Evolutionary conservation across 2,113 vertebrate species (phyloP).

Genomic region (Eubucco bourcierii): DNA sequence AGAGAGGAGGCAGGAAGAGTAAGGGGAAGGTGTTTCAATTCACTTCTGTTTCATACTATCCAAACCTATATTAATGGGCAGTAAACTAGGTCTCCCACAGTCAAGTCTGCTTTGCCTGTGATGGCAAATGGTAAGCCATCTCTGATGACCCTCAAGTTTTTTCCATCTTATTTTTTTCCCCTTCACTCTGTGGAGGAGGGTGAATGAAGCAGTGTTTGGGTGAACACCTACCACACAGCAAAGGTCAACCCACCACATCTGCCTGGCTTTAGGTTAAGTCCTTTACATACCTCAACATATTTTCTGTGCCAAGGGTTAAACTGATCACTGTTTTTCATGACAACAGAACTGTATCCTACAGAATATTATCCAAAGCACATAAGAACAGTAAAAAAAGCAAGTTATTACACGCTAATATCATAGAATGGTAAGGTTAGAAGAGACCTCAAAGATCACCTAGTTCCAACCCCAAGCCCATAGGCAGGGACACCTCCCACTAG

Average conservation of each 20-base stretch:
- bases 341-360: neutral
- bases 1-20: fast-evolving
- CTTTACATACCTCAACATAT: too few relatives aligned
- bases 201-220: fast-evolving
- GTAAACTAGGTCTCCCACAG: neutral
- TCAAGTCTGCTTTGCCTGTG: neutral
- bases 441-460: too few relatives aligned
- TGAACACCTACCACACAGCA: neutral
- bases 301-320: neutral
- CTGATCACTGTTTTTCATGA: neutral
- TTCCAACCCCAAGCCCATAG: too few relatives aligned
- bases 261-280: neutral
- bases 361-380: neutral
- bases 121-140: fast-evolving
- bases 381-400: neutral
- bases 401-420: neutral
- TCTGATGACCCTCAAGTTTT: fast-evolving
- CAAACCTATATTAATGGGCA: neutral
- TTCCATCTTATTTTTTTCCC: neutral
- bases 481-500: too few relatives aligned
- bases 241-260: neutral
- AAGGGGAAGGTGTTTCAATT: neutral
- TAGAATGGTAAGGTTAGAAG: too few relatives aligned
- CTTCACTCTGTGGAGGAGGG: neutral
- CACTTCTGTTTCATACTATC: neutral